Percentiles rank a stretch among this genome's conserved stretches.
Conservation (phyloP, 23 tunicate genomes). For the Halocynthia aurantium region DNA sequence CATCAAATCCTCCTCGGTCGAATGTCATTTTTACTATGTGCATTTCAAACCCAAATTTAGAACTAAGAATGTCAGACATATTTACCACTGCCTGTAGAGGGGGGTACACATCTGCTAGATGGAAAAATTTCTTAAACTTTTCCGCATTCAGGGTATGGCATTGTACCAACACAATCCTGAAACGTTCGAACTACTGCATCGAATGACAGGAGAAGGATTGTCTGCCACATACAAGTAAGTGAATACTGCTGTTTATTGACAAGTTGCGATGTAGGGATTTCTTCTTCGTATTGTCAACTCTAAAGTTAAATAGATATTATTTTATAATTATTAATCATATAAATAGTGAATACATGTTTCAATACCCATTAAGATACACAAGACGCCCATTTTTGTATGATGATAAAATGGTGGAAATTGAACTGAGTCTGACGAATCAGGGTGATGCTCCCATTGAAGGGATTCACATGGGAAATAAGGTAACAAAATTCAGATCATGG, state of each 20-base stretch:
- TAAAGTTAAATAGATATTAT: neutral
- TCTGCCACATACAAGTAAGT: conserved; percentile 65
- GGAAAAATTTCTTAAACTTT: too few species aligned
- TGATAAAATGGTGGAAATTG: conserved; percentile 73
- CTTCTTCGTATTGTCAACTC: neutral
- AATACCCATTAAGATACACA: conserved; percentile 37
- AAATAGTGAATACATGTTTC: neutral
- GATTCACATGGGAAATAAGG: conserved; percentile 74
- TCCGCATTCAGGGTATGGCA: neutral
- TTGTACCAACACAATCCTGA: neutral
- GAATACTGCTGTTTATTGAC: neutral
- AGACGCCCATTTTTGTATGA: conserved; percentile 52
- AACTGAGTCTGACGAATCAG: conserved; percentile 52
- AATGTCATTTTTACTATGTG: too few species aligned
- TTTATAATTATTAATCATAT: neutral
- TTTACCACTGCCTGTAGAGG: too few species aligned
- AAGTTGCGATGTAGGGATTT: neutral
- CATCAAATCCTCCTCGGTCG: too few species aligned
- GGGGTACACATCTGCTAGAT: too few species aligned
- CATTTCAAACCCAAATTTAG: too few species aligned
- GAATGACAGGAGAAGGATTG: conserved; percentile 88
- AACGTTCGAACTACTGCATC: conserved; percentile 65
- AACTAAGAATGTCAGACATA: too few species aligned
- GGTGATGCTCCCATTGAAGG: conserved; percentile 44
- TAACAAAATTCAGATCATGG: neutral